Evolutionary conservation across 2,797 vertebrate species (phyloP).

Genomic region (Tenualosa ilisha): DNA sequence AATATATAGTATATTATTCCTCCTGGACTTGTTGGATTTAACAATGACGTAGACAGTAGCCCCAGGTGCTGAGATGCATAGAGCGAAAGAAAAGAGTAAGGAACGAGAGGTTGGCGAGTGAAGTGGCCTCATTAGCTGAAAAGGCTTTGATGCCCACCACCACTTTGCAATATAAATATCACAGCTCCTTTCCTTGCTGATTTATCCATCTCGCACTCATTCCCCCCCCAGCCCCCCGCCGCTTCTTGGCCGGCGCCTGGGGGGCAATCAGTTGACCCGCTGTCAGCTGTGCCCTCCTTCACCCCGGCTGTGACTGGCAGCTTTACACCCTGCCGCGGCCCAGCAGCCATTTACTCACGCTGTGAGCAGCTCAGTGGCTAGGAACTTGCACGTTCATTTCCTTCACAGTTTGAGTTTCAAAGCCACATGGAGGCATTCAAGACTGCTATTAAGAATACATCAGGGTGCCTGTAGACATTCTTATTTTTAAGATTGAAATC

Average conservation of each 20-base stretch:
- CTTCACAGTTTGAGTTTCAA: neutral
- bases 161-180: slow-evolving; percentile 59
- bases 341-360: neutral
- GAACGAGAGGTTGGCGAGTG: slow-evolving; percentile 56
- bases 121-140: slow-evolving; percentile 67
- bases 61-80: neutral
- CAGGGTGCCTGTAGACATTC: neutral
- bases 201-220: neutral
- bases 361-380: neutral
- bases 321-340: neutral
- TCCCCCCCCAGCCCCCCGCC: neutral
- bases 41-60: neutral
- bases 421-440: neutral
- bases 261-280: neutral
- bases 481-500: too few relatives aligned
- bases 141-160: slow-evolving; percentile 61
- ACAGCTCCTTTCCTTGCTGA: slow-evolving; percentile 35
- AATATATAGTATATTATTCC: neutral
- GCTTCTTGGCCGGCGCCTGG: neutral
- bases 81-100: neutral
- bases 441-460: neutral
- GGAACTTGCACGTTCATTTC: neutral
- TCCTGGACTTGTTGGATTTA: neutral
- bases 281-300: neutral
- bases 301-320: slow-evolving; percentile 8